Evolutionary conservation across 2,113 vertebrate species (phyloP), one percentile per base, ranked within the genome.

Genomic region (Ammodytes marinus): DNA sequence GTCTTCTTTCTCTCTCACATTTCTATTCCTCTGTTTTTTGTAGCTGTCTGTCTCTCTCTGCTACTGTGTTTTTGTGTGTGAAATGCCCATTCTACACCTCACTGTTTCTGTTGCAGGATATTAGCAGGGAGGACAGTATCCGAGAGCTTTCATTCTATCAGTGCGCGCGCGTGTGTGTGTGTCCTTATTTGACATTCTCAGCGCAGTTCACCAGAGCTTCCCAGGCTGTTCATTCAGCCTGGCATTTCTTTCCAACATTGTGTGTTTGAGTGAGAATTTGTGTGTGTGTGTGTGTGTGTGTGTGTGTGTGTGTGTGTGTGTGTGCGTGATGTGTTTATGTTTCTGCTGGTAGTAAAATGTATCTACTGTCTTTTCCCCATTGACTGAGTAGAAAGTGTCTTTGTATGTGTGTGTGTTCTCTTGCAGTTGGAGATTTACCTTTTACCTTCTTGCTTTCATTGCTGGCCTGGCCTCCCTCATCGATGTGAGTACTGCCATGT

Each of bases 371-470:
- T 69, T 80, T 80, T 72, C 47, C 65, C 71, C 78, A 89, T 77
- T 89, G 86, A 90, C 86, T 89, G 81, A 93, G 85, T 67, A 89
- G 85, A 79, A 83, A 60, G 84, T 88, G 72, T 87, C 71, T 93
- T 47, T 89, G 78, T 84, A 49, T 91, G 73, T 93, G 74, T 86
- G 72, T 95, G 83, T 94, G 85, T 94, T 96, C 94, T 94, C 95
- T 97, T 96, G 75, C 96, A 99, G 97, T 94, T 99, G 97, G 97
- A 95, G 97, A 95, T 99, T 98, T 96, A 97, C 96, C 4, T 99
- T 97, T 96, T 99, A 99, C 96, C 96, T 98, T 95, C 67, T 98
- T 92, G 96, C 97, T 93, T 98, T 98, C 96, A 95, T 97, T 93
- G 97, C 96, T 84, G 97, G 97, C 94, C 95, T 98, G 95, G 96